Conservation (phyloP, 2,888 invertebrate genomes). For the Drosophila lutescens region DNA sequence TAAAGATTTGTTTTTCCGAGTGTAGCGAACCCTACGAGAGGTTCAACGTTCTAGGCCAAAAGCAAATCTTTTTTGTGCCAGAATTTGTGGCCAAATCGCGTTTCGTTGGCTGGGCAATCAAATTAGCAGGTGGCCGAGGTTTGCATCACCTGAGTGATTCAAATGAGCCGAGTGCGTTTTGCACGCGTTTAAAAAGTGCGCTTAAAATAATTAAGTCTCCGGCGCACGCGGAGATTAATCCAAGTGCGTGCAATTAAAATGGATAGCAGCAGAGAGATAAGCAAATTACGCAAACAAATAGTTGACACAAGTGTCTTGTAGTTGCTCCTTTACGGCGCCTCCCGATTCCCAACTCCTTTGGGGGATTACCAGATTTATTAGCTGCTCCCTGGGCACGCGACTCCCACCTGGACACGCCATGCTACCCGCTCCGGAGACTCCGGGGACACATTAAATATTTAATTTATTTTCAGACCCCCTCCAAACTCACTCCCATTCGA, state of each 20-base stretch:
- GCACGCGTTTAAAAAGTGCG: slow-evolving; percentile 35
- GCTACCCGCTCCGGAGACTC: not conserved
- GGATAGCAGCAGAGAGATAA: slow-evolving; percentile 28
- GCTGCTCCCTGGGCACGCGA: slow-evolving; percentile 23
- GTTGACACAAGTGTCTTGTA: slow-evolving; percentile 45
- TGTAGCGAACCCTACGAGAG: slow-evolving; percentile 2
- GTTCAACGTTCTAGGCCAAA: slow-evolving; percentile 27
- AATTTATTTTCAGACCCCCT: slow-evolving; percentile 19
- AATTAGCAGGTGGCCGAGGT: slow-evolving; percentile 32
- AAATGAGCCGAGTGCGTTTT: slow-evolving; percentile 40
- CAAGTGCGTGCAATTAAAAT: slow-evolving; percentile 38
- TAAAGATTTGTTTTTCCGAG: not conserved
- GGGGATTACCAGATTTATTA: slow-evolving; percentile 36
- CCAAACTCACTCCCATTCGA: not conserved
- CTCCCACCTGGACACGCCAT: slow-evolving; percentile 38
- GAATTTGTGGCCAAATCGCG: slow-evolving; percentile 32
- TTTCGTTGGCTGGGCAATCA: slow-evolving; percentile 41
- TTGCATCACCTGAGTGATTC: slow-evolving; percentile 11
- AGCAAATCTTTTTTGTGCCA: slow-evolving; percentile 28
- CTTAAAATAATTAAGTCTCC: slow-evolving; percentile 43
- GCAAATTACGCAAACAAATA: slow-evolving; percentile 50
- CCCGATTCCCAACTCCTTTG: slow-evolving; percentile 24
- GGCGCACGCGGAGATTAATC: slow-evolving; percentile 20
- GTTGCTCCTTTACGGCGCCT: slow-evolving; percentile 3
- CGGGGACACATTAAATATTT: slow-evolving; percentile 33